Percentiles rank a stretch among this genome's conserved stretches.
phyloP scores from a whole-genome alignment of 2,797 vertebrate genomes.

The Karalla daura region DNA sequence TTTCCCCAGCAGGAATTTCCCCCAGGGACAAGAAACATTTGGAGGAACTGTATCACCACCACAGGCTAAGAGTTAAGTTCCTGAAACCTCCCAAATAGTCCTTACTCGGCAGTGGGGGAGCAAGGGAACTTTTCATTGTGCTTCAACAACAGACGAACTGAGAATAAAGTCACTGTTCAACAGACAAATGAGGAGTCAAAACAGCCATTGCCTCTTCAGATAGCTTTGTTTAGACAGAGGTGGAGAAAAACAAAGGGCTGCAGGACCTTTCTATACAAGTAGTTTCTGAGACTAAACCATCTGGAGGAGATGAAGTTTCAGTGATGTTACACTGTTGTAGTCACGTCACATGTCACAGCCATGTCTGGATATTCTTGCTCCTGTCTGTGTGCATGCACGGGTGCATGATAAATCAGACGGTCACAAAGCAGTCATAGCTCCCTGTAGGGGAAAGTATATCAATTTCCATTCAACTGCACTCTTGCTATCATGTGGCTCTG shows the following conservation, averaged over 20 bases:
- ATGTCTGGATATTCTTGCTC: too few relatives aligned
- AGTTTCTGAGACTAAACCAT: background rate
- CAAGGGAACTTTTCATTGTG: background rate
- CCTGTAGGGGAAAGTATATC: slow-evolving; percentile 74
- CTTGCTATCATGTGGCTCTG: slow-evolving; percentile 72
- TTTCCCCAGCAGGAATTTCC: background rate
- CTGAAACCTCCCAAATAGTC: background rate
- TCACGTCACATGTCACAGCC: slow-evolving; percentile 38
- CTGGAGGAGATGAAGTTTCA: background rate
- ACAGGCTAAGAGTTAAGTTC: background rate
- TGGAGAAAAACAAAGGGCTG: background rate
- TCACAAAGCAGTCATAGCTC: slow-evolving; percentile 56
- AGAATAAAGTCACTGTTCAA: background rate
- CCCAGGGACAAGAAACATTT: background rate
- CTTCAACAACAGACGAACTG: background rate
- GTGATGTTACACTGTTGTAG: slow-evolving; percentile 22
- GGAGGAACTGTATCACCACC: background rate
- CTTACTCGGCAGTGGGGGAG: background rate
- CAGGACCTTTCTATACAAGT: background rate
- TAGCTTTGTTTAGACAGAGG: background rate
- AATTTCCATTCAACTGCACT: slow-evolving; percentile 70
- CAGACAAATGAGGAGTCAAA: background rate
- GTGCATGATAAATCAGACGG: slow-evolving; percentile 47
- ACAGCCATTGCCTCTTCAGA: background rate
- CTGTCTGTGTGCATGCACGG: slow-evolving; percentile 26